phyloP scores from a whole-genome alignment of 2,888 invertebrate genomes.

The Lomographa bimaculata region DNA sequence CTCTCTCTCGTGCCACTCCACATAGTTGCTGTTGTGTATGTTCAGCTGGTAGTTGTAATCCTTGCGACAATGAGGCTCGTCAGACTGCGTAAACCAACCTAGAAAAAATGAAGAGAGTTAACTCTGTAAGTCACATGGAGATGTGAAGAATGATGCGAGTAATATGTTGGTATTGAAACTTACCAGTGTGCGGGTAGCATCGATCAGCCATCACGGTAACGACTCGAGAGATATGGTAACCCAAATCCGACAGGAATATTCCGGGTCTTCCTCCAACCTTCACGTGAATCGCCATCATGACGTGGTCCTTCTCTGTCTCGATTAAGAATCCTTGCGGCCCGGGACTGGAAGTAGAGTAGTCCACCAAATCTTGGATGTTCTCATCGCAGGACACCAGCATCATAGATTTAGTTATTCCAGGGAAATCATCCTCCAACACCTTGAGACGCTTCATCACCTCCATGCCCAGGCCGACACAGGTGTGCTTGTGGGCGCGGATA shows the following conservation, averaged over 20 bases:
- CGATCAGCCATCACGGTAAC: constrained; percentile 94
- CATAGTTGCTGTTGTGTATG: constrained; percentile 87
- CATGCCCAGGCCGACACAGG: constrained; percentile 95
- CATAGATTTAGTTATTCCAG: constrained; percentile 87
- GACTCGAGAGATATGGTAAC: constrained; percentile 94
- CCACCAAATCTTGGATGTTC: constrained; percentile 86
- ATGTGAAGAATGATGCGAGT: too few species aligned
- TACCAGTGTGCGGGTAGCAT: constrained; percentile 94
- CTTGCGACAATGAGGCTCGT: constrained; percentile 90
- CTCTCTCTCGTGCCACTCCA: constrained; percentile 93
- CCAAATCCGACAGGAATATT: constrained; percentile 92
- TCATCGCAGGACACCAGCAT: constrained; percentile 95
- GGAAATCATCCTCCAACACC: constrained; percentile 85
- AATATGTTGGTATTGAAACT: too few species aligned
- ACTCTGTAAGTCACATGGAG: too few species aligned
- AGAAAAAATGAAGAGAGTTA: constrained; percentile 33
- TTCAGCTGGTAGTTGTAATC: constrained; percentile 93
- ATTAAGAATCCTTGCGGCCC: constrained; percentile 84
- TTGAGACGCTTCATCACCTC: constrained; percentile 89
- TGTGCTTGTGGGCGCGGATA: constrained; percentile 92
- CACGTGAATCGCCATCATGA: constrained; percentile 91
- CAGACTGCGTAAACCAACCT: constrained; percentile 94
- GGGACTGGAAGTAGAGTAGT: constrained; percentile 85
- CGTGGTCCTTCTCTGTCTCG: constrained; percentile 94
- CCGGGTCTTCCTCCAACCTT: constrained; percentile 89